These are phyloP conservation scores for Crotalus horridus DNA, from an alignment of 2,113 vertebrate species.

Conservation along the genomic window DNA sequence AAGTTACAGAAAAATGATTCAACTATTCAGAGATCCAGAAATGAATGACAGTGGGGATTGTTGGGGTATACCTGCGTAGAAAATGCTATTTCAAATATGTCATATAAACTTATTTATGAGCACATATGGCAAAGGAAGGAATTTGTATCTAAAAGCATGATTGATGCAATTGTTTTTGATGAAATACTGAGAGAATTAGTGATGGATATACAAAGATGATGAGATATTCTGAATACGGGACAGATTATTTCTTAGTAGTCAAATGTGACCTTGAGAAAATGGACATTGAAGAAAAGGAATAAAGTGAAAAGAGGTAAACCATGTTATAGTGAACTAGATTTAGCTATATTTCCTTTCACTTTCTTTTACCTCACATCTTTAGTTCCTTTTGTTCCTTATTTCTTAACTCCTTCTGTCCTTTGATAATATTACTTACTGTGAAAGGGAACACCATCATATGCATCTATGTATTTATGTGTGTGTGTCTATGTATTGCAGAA, in stretches of 20 bases:
- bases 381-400: background rate
- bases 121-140: background rate
- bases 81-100: background rate
- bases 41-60: background rate
- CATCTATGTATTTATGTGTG: background rate
- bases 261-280: background rate
- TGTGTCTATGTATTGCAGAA: background rate
- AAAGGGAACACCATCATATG: background rate
- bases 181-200: background rate
- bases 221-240: background rate
- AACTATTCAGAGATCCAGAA: background rate
- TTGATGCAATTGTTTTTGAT: background rate
- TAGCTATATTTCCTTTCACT: background rate
- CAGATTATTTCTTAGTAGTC: background rate
- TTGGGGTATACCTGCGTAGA: background rate
- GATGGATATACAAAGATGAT: background rate
- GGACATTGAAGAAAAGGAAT: background rate
- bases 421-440: background rate
- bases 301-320: background rate
- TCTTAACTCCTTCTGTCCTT: background rate
- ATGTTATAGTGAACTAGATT: background rate
- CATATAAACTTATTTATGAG: background rate
- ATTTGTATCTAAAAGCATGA: background rate
- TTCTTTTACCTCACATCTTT: background rate
- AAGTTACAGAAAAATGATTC: background rate